Conservation (phyloP, 2,888 invertebrate species). For the Cremastinae sp. region DNA sequence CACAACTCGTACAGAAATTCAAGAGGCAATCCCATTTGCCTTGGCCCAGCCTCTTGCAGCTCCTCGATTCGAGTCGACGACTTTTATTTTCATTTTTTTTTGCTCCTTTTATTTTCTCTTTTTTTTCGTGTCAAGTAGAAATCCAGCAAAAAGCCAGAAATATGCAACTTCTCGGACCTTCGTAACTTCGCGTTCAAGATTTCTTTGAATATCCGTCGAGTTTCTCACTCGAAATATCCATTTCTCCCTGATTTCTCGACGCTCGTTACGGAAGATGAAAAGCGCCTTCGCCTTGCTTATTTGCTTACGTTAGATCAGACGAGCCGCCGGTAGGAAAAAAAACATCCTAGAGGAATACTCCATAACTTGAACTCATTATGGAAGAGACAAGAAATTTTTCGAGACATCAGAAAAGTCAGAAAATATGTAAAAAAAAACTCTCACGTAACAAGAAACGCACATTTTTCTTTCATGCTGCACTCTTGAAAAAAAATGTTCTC, state of each 20-base stretch:
- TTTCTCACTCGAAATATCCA: background rate
- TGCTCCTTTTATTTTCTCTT: background rate
- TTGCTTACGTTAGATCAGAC: conserved; percentile 12
- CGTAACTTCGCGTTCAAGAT: conserved; percentile 37
- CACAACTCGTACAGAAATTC: conserved; percentile 65
- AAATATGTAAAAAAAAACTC: background rate
- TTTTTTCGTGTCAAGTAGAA: conserved; percentile 25
- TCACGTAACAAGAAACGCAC: background rate
- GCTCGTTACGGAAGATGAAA: conserved; percentile 46
- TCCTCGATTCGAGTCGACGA: background rate
- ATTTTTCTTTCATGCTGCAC: too few relatives aligned
- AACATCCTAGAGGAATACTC: conserved; percentile 34
- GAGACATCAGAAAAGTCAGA: background rate
- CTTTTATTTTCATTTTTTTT: background rate
- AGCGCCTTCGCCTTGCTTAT: conserved; percentile 30
- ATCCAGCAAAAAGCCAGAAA: conserved; percentile 31
- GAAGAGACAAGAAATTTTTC: background rate
- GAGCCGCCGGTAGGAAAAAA: conserved; percentile 30
- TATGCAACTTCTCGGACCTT: conserved; percentile 38
- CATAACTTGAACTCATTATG: conserved; percentile 7
- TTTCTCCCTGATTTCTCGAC: conserved; percentile 13
- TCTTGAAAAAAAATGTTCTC: too few relatives aligned
- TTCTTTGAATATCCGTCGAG: conserved; percentile 34
- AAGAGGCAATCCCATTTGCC: conserved; percentile 74
- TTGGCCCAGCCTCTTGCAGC: conserved; percentile 31